Base-by-base conservation (phyloP, 1,140 invertebrate genomes). In the Saxidomus purpurata region DNA sequence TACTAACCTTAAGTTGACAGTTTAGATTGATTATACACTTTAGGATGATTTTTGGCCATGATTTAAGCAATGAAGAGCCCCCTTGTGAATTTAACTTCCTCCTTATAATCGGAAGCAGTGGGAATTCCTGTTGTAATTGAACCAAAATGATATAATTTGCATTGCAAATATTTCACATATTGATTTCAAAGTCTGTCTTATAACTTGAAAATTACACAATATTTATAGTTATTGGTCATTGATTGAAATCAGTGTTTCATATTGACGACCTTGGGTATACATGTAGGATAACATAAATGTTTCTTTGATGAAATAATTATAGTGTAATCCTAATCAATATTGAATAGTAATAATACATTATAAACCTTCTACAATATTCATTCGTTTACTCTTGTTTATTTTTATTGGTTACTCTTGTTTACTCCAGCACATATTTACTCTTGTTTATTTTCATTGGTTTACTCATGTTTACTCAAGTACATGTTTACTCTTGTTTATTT, bases 101-200 rank as follows among this genome's bases (percentile, higher is more conserved):
- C 34, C 67, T 38, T 71, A 63, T 71, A 28, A 17, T 71, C 3
- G 22, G 67, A 40, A 38, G 22, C 67, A 71, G 67, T 19, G 34
- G 61, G 4, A 36, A 38, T 15, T 38, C 25, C 25, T 19, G 25
- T 22, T 59, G 55, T 71, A 71, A 71, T 59, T 79, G 34, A 79
- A 79, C 55, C 25, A 79, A 52, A 79, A 31, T 52, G 76, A 79
- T 79, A 31, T 52, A 79, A 79, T 79, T 77, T 76, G 74, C 74
- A 87, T 67, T 61, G 71, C 61, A 79, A 79, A 80, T 82, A 52
- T 40, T 87, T 71, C 67, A 38, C 67, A 71, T 71, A 71, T 71
- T 71, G 67, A 71, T 71, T 38, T 15, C 13, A 38, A 38, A 9
- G 67, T 4, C 34, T 36, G 11, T 17, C 4, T 15, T 71, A 71